Percentiles rank a stretch among this genome's conserved stretches.
Evolutionary conservation across 2,113 vertebrate species (phyloP).

Genomic region (Perca fluviatilis): DNA sequence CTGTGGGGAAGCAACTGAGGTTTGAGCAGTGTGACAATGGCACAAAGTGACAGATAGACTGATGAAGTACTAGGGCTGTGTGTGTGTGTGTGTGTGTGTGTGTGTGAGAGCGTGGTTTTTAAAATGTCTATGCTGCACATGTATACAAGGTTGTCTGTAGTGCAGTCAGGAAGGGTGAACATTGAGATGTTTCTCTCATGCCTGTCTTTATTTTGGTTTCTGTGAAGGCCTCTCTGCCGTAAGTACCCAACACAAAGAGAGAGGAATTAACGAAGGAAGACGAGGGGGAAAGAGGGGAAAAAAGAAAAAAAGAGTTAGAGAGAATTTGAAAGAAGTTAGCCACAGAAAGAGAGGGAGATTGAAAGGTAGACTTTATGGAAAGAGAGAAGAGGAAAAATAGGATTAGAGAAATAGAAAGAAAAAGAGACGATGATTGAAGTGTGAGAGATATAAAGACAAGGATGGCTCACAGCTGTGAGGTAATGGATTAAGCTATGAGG

Average conservation of each 20-base stretch:
- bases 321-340: slow-evolving; percentile 1
- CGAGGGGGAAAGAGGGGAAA: not conserved
- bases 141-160: slow-evolving; percentile 4
- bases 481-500: slow-evolving; percentile 20
- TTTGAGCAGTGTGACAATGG: slow-evolving; percentile 50
- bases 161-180: slow-evolving; percentile 47
- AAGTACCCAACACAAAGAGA: no score
- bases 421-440: not conserved
- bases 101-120: not conserved
- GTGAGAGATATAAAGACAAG: not conserved
- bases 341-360: not conserved
- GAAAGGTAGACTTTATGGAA: not conserved
- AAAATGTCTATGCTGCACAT: slow-evolving; percentile 10
- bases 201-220: slow-evolving; percentile 46
- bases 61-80: slow-evolving; percentile 21
- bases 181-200: slow-evolving; percentile 51
- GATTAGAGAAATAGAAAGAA: not conserved
- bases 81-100: not conserved
- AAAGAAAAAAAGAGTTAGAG: slow-evolving; percentile 30
- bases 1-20: slow-evolving; percentile 23
- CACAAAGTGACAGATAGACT: slow-evolving; percentile 53
- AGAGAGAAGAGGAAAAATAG: not conserved
- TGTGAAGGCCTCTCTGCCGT: slow-evolving; percentile 51
- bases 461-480: slow-evolving; percentile 22
- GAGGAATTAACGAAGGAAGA: slow-evolving; percentile 35